Evolutionary conservation across 2,888 invertebrate species (phyloP).

Genomic region (Nomada fabriciana): DNA sequence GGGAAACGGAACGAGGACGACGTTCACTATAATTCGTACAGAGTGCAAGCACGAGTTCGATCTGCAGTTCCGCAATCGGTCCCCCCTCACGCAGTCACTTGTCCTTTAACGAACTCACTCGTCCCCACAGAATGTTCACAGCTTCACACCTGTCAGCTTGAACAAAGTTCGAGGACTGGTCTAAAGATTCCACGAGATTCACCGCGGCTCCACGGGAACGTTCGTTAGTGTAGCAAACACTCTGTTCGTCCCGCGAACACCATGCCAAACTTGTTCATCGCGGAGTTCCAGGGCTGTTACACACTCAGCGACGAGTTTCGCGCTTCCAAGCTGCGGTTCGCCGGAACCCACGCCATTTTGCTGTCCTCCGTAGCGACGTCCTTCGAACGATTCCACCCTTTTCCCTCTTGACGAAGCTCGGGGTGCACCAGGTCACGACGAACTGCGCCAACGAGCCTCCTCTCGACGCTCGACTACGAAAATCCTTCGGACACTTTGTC

Average conservation of each 20-base stretch:
- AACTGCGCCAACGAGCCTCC: too few species aligned
- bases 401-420: too few species aligned
- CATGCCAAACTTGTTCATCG: neutral
- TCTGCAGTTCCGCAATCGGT: too few species aligned
- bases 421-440: too few species aligned
- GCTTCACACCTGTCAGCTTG: neutral
- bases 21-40: too few species aligned
- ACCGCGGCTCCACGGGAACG: neutral
- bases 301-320: neutral
- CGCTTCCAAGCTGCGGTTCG: neutral
- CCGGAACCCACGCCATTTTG: constrained; percentile 58
- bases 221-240: neutral
- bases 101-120: too few species aligned
- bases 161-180: neutral
- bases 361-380: neutral
- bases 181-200: neutral
- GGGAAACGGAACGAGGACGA: neutral
- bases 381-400: too few species aligned
- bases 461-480: too few species aligned
- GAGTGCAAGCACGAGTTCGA: too few species aligned
- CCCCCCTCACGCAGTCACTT: too few species aligned
- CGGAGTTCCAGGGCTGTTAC: neutral
- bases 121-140: too few species aligned
- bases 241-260: constrained; percentile 21
- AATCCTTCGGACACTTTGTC: too few species aligned